These are phyloP conservation scores for Lobophora halterata DNA, from an alignment of 2,888 invertebrate species.

Conservation along the genomic window DNA sequence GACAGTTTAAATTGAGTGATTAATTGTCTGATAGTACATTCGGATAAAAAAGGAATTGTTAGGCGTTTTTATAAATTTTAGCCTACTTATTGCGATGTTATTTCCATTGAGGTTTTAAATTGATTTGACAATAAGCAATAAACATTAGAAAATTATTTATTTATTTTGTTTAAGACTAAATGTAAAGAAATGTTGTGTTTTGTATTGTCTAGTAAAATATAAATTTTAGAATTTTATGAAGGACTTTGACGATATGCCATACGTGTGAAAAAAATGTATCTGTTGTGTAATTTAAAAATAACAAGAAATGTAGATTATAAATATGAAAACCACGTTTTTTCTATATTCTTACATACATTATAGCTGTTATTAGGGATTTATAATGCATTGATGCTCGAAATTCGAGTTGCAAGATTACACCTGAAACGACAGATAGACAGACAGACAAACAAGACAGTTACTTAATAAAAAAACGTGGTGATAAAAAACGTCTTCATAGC, in stretches of 20 bases:
- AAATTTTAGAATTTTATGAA: constrained; percentile 58
- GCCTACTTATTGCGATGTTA: constrained; percentile 32
- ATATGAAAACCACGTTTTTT: no score
- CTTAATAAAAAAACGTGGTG: no score
- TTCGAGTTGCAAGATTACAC: no score
- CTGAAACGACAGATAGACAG: no score
- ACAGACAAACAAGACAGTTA: no score
- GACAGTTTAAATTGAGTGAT: constrained; percentile 43
- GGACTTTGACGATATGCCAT: constrained; percentile 71
- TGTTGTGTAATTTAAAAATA: constrained; percentile 64
- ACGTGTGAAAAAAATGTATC: constrained; percentile 73
- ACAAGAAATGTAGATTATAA: no score
- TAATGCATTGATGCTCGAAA: no score
- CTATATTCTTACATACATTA: no score
- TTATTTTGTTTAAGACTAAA: constrained; percentile 78
- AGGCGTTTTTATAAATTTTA: constrained; percentile 21
- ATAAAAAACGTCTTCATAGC: no score
- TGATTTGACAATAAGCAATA: constrained; percentile 77
- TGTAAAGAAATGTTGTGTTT: constrained; percentile 78
- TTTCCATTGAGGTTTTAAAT: constrained; percentile 54
- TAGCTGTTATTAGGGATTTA: no score
- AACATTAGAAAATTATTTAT: constrained; percentile 72
- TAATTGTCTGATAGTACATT: constrained; percentile 65
- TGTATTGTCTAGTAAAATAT: constrained; percentile 69
- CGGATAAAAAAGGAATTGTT: constrained; percentile 59